phyloP scores from a whole-genome alignment of 1,140 invertebrate genomes.

The Drosophila pseudoobscura region DNA sequence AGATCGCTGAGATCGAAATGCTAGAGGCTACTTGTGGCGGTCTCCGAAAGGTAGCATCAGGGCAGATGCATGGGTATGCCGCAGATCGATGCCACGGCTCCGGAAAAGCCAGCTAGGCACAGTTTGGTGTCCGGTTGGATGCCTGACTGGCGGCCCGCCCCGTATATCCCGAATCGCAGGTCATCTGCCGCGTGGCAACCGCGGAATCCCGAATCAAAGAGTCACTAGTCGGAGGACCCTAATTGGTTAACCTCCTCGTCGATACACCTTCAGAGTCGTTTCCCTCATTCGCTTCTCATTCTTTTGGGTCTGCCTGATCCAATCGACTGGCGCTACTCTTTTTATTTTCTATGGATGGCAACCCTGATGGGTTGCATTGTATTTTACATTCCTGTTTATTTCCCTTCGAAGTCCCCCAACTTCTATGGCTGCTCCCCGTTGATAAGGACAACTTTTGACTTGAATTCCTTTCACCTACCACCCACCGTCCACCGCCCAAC shows the following conservation, averaged over 20 bases:
- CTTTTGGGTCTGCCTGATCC: constrained; percentile 42
- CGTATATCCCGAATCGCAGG: constrained; percentile 99
- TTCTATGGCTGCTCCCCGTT: constrained; percentile 30
- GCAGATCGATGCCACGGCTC: constrained; percentile 86
- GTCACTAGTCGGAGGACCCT: neutral
- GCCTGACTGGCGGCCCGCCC: constrained; percentile 88
- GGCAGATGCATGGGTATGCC: constrained; percentile 93
- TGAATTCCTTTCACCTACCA: neutral
- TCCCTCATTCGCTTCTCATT: constrained; percentile 1
- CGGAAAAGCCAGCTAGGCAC: constrained; percentile 91
- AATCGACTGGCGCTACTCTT: constrained; percentile 35
- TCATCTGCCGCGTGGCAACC: constrained; percentile 95
- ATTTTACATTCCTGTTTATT: neutral
- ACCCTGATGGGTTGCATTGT: constrained; percentile 6
- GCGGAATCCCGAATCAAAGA: constrained; percentile 86
- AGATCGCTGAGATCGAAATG: no score
- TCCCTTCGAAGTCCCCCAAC: constrained; percentile 3
- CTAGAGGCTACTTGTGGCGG: constrained; percentile 27
- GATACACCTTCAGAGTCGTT: constrained; percentile 21
- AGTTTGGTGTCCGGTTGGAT: constrained; percentile 85
- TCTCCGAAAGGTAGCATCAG: no score
- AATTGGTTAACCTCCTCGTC: constrained; percentile 14
- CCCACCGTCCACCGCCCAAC: neutral
- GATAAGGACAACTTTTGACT: constrained; percentile 32
- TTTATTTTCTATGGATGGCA: no score